Percentiles rank a stretch among this genome's conserved stretches.
Evolutionary conservation across 2,888 invertebrate species (phyloP).

Genomic region (Graphium colonna): DNA sequence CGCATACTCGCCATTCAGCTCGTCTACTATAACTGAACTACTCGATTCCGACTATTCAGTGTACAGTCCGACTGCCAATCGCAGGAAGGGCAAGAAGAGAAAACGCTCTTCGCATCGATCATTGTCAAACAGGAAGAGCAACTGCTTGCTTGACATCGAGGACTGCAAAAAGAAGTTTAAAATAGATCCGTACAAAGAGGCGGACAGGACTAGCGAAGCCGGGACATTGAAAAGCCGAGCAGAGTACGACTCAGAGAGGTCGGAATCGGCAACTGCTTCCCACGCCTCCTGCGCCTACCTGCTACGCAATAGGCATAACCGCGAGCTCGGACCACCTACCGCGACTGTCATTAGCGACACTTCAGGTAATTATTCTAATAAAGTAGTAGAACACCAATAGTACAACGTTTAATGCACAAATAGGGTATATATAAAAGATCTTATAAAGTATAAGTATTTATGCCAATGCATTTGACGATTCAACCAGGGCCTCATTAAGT

Average conservation of each 20-base stretch:
- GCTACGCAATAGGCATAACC: conserved; percentile 53
- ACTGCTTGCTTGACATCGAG: conserved; percentile 55
- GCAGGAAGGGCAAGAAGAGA: conserved; percentile 70
- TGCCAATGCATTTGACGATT: too few species aligned
- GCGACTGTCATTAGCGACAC: conserved; percentile 59
- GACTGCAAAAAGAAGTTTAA: conserved; percentile 73
- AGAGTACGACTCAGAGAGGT: conserved; percentile 53
- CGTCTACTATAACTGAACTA: conserved; percentile 71
- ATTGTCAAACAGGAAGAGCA: conserved; percentile 60
- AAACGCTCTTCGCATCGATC: conserved; percentile 69
- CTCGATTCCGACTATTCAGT: conserved; percentile 74
- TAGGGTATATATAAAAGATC: neutral
- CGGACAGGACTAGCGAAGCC: conserved; percentile 47
- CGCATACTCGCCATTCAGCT: conserved; percentile 74
- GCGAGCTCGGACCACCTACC: conserved; percentile 58
- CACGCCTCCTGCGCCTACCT: conserved; percentile 50
- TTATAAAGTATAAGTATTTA: too few species aligned
- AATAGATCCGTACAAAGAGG: conserved; percentile 71
- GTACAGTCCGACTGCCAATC: conserved; percentile 66
- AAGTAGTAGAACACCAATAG: neutral
- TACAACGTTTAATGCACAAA: neutral
- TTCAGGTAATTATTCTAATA: conserved; percentile 56
- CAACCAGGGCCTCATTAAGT: too few species aligned
- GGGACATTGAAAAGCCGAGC: conserved; percentile 40
- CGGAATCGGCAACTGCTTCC: conserved; percentile 41